Conservation (phyloP, 1,140 invertebrate genomes). For the Cydia amplana region DNA sequence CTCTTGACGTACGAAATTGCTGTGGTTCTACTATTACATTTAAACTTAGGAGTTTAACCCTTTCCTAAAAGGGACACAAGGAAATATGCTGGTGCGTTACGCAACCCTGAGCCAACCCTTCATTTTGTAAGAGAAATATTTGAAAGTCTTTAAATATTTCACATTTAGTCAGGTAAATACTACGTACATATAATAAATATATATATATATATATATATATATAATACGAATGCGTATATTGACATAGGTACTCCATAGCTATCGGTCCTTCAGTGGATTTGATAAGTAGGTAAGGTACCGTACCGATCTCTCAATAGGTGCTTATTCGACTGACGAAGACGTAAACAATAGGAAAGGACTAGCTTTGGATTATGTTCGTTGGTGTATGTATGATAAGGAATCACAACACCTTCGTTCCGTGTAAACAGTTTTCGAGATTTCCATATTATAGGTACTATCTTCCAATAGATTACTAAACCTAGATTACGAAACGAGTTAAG, state of each 20-base stretch:
- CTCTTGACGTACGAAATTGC: neutral
- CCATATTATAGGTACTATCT: neutral
- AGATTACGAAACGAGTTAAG: neutral
- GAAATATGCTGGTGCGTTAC: neutral
- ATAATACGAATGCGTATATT: neutral
- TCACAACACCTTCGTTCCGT: neutral
- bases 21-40: neutral
- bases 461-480: too few relatives aligned
- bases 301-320: neutral
- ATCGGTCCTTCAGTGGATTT: neutral
- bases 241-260: neutral
- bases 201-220: neutral
- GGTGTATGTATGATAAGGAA: constrained; percentile 1
- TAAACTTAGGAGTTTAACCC: neutral
- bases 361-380: neutral
- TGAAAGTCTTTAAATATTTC: neutral
- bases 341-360: neutral
- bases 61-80: constrained; percentile 2
- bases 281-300: neutral
- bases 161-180: neutral
- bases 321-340: too few relatives aligned
- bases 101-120: too few relatives aligned
- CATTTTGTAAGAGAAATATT: neutral
- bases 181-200: neutral
- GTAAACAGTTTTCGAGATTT: neutral